phyloP scores from a whole-genome alignment of 2,888 invertebrate genomes.

The Loripinus fragilis region DNA sequence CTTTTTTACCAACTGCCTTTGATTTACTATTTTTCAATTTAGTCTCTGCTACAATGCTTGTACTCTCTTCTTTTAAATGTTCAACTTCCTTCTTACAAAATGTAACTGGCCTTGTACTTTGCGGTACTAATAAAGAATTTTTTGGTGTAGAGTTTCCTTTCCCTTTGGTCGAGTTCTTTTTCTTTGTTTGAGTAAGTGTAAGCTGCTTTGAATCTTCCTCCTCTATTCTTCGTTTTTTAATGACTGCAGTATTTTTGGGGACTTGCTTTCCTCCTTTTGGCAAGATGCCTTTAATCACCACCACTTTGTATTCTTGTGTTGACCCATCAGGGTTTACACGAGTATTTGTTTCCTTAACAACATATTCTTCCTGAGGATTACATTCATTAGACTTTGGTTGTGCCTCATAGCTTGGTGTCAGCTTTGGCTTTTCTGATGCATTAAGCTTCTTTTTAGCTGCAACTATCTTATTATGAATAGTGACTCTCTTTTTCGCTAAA shows the following conservation, averaged over 20 bases:
- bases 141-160: not conserved
- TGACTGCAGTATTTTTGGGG: not conserved
- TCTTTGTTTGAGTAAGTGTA: not conserved
- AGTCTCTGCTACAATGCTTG: not conserved
- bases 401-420: not conserved
- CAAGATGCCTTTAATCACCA: not conserved
- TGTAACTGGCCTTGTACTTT: not conserved
- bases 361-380: not conserved
- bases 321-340: not conserved
- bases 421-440: not conserved
- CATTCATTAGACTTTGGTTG: not conserved
- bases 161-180: not conserved
- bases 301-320: not conserved
- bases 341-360: not conserved
- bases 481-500: not conserved
- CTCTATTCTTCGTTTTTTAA: not conserved
- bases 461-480: not conserved
- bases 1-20: not conserved
- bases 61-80: not conserved
- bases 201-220: not conserved
- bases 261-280: not conserved
- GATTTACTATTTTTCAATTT: not conserved
- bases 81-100: not conserved
- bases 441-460: not conserved
- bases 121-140: not conserved